A percentile compares a stretch with the other conserved stretches of the same genome.
Conservation (phyloP, 2,797 vertebrate species). For the Pseudopleuronectes americanus region DNA sequence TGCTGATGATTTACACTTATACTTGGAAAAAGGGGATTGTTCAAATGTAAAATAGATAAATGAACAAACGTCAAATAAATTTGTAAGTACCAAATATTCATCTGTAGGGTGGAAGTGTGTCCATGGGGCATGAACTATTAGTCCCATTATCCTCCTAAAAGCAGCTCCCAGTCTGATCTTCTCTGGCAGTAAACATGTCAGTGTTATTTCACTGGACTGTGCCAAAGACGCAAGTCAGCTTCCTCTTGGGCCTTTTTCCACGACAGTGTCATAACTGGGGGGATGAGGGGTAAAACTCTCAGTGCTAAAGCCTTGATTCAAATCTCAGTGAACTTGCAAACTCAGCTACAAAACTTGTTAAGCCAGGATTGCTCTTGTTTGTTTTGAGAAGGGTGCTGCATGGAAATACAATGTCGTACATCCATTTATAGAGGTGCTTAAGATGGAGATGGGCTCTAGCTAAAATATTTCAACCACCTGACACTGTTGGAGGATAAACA, state of each 20-base stretch:
- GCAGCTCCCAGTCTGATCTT: conserved; percentile 20
- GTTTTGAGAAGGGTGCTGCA: conserved; percentile 5
- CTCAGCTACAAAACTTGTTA: conserved; percentile 26
- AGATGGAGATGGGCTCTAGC: too few relatives aligned
- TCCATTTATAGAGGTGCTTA: conserved; percentile 9
- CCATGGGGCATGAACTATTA: not conserved
- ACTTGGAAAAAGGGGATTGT: too few relatives aligned
- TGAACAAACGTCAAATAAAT: too few relatives aligned
- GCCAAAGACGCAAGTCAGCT: conserved; percentile 70
- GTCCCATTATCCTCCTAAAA: not conserved
- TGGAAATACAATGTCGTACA: not conserved
- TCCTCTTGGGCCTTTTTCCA: conserved; percentile 64
- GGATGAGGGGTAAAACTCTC: conserved; percentile 42
- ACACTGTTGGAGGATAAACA: too few relatives aligned
- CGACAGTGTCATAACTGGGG: conserved; percentile 49
- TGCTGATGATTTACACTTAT: not conserved
- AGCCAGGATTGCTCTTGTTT: not conserved
- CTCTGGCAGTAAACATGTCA: conserved; percentile 41
- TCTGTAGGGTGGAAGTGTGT: not conserved
- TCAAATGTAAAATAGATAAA: too few relatives aligned
- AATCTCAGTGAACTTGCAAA: conserved; percentile 25
- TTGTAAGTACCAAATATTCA: not conserved
- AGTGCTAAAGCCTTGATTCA: conserved; percentile 21
- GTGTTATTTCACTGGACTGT: conserved; percentile 63
- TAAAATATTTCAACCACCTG: too few relatives aligned